A percentile compares a stretch with the other conserved stretches of the same genome.
These are phyloP conservation scores for Xanthorhoe spadicearia DNA, from an alignment of 2,888 invertebrate species.

Conservation along the genomic window DNA sequence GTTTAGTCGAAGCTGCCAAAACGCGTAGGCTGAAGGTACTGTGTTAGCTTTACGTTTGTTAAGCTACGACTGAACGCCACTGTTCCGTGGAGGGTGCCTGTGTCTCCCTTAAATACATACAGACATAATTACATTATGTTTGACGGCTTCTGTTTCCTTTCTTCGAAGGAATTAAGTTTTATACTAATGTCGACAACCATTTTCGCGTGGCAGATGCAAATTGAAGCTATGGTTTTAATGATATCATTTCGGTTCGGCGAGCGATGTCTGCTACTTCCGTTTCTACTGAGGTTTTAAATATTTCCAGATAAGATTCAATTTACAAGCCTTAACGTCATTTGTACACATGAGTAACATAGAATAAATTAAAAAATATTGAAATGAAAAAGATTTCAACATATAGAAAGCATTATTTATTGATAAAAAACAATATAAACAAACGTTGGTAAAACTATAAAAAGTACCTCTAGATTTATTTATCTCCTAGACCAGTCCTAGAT, in stretches of 20 bases:
- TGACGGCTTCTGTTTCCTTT: conserved; percentile 55
- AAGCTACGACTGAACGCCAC: conserved; percentile 52
- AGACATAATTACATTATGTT: conserved; percentile 66
- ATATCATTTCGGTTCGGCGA: conserved; percentile 26
- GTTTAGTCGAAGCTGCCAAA: no score
- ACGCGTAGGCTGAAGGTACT: background rate
- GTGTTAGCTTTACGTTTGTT: conserved; percentile 8
- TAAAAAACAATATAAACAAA: no score
- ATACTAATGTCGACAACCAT: conserved; percentile 34
- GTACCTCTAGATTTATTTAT: no score
- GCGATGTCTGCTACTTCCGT: conserved; percentile 14
- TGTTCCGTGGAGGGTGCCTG: conserved; percentile 52
- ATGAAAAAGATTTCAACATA: no score
- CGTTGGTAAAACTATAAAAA: no score
- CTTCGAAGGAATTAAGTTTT: conserved; percentile 44
- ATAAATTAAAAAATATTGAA: no score
- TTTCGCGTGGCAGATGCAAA: conserved; percentile 34
- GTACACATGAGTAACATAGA: no score
- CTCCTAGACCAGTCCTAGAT: no score
- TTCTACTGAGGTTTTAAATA: background rate
- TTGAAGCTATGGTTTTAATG: conserved; percentile 32
- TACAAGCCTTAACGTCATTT: background rate
- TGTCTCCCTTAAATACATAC: conserved; percentile 58
- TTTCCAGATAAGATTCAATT: background rate
- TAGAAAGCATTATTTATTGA: no score